Conservation (phyloP, 2,113 vertebrate species). For the Oryzias woworae region DNA sequence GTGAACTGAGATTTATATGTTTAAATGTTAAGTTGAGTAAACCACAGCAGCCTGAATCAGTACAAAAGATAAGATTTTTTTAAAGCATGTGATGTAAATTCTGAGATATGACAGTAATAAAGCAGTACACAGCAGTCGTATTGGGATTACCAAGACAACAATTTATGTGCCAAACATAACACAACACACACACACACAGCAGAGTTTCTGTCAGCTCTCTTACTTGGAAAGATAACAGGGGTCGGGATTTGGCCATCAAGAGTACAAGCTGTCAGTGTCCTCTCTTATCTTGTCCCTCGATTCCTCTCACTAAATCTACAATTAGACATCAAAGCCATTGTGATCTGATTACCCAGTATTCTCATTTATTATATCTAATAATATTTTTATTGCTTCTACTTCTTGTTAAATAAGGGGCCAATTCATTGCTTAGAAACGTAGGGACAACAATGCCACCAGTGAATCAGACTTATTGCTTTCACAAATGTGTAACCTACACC, state of each 20-base stretch:
- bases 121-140: slow-evolving; percentile 11
- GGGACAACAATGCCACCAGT: not conserved
- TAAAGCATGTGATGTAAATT: slow-evolving; percentile 6
- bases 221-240: slow-evolving; percentile 78
- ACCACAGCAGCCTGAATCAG: no score
- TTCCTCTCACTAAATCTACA: slow-evolving; percentile 62
- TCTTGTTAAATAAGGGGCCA: slow-evolving; percentile 8
- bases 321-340: slow-evolving; percentile 71
- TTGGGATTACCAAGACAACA: slow-evolving; percentile 24
- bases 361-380: not conserved
- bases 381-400: not conserved
- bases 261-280: slow-evolving; percentile 74
- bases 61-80: no score
- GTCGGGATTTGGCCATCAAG: slow-evolving; percentile 75
- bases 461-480: not conserved
- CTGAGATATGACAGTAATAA: slow-evolving; percentile 7
- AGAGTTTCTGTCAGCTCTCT: slow-evolving; percentile 59
- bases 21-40: no score
- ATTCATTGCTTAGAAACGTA: slow-evolving; percentile 12
- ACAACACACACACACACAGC: slow-evolving; percentile 44
- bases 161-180: slow-evolving; percentile 38
- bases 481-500: not conserved
- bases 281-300: slow-evolving; percentile 61
- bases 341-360: slow-evolving; percentile 56
- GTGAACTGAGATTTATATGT: no score